Percentiles rank a stretch among this genome's conserved stretches.
These are phyloP conservation scores for Fulica atra DNA, from an alignment of 2,113 vertebrate genomes.

Conservation along the genomic window DNA sequence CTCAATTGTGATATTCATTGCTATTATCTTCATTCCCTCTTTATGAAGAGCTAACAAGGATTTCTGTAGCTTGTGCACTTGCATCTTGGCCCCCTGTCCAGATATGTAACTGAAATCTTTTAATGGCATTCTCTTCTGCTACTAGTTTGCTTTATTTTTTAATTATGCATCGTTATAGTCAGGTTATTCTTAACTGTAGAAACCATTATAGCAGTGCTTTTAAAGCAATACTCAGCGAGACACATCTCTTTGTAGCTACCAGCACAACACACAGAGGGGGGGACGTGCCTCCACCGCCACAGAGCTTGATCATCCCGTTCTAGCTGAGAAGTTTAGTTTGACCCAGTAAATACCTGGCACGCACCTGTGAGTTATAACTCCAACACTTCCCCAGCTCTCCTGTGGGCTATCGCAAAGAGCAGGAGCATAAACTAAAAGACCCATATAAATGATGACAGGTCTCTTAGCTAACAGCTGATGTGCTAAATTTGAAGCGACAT, in stretches of 20 bases:
- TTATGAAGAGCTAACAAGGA: neutral
- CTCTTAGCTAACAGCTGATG: neutral
- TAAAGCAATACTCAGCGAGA: neutral
- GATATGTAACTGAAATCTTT: neutral
- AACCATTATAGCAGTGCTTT: fast-evolving
- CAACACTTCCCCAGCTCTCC: neutral
- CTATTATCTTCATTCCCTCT: neutral
- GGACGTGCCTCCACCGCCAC: neutral
- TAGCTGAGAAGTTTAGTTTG: neutral
- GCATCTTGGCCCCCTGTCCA: neutral
- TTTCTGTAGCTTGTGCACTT: neutral
- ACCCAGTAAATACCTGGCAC: neutral
- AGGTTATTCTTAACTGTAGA: neutral
- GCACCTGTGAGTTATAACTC: neutral
- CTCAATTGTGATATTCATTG: neutral
- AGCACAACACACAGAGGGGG: fast-evolving
- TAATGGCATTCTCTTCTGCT: neutral
- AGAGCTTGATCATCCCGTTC: neutral
- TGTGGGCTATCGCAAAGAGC: neutral
- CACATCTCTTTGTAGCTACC: neutral
- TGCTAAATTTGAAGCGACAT: conserved; percentile 7
- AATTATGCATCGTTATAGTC: too few species aligned
- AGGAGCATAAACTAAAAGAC: neutral
- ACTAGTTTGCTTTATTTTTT: neutral
- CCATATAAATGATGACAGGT: neutral